Evolutionary conservation across 2,888 invertebrate species (phyloP).

Genomic region (Lepeophtheirus nordmannii): DNA sequence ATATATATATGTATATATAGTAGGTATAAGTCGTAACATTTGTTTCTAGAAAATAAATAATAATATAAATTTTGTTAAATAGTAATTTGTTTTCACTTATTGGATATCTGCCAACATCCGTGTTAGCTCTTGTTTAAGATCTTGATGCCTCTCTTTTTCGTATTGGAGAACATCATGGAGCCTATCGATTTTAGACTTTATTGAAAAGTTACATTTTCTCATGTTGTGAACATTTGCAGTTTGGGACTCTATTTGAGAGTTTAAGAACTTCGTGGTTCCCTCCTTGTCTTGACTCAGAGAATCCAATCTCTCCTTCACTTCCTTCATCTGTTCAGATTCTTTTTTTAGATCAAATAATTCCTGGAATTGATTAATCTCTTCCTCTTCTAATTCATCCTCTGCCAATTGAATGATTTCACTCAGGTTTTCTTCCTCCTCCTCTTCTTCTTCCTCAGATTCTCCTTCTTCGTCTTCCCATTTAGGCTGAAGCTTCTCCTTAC

Average conservation of each 20-base stretch:
- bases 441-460: conserved; percentile 35
- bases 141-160: conserved; percentile 59
- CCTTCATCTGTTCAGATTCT: conserved; percentile 34
- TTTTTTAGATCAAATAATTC: conserved; percentile 33
- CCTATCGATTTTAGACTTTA: conserved; percentile 72
- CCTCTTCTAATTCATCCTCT: conserved; percentile 40
- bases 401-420: conserved; percentile 1
- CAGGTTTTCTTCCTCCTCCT: conserved; percentile 28
- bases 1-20: conserved; percentile 1
- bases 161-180: conserved; percentile 68
- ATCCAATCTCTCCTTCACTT: conserved; percentile 22
- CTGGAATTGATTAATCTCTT: conserved; percentile 33
- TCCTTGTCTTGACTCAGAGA: conserved; percentile 39
- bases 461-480: neutral
- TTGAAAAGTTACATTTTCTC: conserved; percentile 70
- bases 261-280: conserved; percentile 37
- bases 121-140: conserved; percentile 65
- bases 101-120: conserved; percentile 62
- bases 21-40: neutral
- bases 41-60: neutral
- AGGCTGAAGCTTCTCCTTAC: neutral
- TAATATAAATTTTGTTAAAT: neutral
- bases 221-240: conserved; percentile 61
- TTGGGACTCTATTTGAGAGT: conserved; percentile 47
- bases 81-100: conserved; percentile 1